phyloP scores from a whole-genome alignment of 2,888 invertebrate genomes.

The Petrophora chlorosata region DNA sequence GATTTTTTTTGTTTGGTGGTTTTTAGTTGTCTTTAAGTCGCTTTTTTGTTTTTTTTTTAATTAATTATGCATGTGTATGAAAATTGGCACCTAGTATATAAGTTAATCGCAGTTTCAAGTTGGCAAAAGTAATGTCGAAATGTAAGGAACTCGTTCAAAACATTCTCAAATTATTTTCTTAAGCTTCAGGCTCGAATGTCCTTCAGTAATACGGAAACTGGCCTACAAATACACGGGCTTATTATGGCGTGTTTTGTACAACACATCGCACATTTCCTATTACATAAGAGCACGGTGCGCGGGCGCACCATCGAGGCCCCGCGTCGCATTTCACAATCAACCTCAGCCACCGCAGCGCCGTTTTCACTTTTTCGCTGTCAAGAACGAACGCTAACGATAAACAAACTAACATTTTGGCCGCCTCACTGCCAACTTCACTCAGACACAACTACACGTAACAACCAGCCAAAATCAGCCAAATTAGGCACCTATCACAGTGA shows the following conservation, averaged over 20 bases:
- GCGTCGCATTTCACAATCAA: conserved; percentile 75
- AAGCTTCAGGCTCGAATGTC: too few relatives aligned
- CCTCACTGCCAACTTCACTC: conserved; percentile 61
- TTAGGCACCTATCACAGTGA: conserved; percentile 47
- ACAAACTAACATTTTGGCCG: conserved; percentile 82
- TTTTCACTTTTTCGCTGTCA: conserved; percentile 84
- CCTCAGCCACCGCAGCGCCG: conserved; percentile 71
- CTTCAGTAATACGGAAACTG: conserved; percentile 36
- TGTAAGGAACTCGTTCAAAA: too few relatives aligned
- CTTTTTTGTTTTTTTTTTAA: too few relatives aligned
- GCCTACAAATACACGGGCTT: conserved; percentile 35
- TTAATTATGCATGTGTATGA: too few relatives aligned
- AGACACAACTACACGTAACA: conserved; percentile 49
- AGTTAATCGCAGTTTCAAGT: too few relatives aligned
- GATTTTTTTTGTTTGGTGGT: too few relatives aligned
- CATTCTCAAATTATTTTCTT: too few relatives aligned
- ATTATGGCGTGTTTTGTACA: conserved; percentile 43
- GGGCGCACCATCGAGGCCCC: conserved; percentile 59
- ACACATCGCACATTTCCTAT: conserved; percentile 60
- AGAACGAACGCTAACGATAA: conserved; percentile 81
- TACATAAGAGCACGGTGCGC: conserved; percentile 58
- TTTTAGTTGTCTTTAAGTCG: too few relatives aligned
- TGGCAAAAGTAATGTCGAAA: too few relatives aligned
- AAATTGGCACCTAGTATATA: too few relatives aligned
- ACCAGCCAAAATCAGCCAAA: conserved; percentile 43